Conservation (phyloP, 53 echinoderm and acorn worm genomes). For the Zoroaster sp. region DNA sequence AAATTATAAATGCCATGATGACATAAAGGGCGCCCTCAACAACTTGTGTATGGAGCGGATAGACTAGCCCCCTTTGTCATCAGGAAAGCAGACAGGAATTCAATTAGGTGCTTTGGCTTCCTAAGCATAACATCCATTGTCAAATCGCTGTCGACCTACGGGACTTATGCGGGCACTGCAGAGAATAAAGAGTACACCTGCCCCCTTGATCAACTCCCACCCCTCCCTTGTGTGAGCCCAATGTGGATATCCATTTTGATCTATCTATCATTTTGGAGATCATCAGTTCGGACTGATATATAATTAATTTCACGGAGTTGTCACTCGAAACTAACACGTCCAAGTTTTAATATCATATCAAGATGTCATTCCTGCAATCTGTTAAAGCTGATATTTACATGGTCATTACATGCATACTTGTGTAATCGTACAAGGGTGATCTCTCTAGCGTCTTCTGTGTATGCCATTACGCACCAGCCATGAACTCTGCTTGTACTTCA, state of each 20-base stretch:
- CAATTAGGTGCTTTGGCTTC: no score
- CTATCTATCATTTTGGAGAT: not conserved
- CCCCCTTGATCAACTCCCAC: not conserved
- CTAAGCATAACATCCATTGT: no score
- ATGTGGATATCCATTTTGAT: not conserved
- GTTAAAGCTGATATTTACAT: not conserved
- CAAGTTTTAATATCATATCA: constrained; percentile 36
- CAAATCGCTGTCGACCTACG: no score
- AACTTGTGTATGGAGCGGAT: not conserved
- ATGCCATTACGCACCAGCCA: constrained; percentile 1
- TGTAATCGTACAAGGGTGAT: not conserved
- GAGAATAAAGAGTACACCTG: not conserved
- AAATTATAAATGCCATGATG: no score
- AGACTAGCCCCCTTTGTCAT: not conserved
- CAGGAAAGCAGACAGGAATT: not conserved
- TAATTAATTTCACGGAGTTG: constrained; percentile 13
- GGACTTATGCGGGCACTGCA: no score
- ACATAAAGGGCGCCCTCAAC: not conserved
- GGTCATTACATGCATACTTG: constrained; percentile 9
- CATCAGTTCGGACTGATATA: not conserved
- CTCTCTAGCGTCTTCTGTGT: not conserved
- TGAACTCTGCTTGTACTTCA: constrained; percentile 26
- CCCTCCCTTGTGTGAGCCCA: not conserved
- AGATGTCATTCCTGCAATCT: constrained; percentile 7
- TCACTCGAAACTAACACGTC: constrained; percentile 51